Evolutionary conservation across 2,797 vertebrate species (phyloP), one percentile per base, ranked within the genome.

Genomic region (Sorex maritimensis): DNA sequence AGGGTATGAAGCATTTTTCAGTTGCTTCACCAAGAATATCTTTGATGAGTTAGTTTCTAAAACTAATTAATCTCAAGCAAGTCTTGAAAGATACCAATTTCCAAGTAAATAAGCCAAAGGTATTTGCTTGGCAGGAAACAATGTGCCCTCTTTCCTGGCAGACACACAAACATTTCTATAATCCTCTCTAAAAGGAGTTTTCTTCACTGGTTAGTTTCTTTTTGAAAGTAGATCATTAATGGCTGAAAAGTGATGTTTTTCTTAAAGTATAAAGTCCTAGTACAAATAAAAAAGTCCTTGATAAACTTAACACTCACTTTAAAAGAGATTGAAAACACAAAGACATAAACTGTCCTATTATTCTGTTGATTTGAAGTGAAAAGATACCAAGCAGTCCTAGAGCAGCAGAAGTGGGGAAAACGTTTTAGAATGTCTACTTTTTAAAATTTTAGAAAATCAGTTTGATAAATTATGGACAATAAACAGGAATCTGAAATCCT

Each of bases 191-290:
- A 49, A n/a, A 44, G 21, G 15, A 83, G 52, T 86, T 86, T 93
- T 26, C 49, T 89, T 24, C 44, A 85, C 44, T 41, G 19, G 65
- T 26, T 90, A 65, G 28, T 30, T 83, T 89, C n/a, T 65, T 91
- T 34, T 85, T 78, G n/a, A 79, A 61, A 92, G 30, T 15, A 58
- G 3, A 41, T 12, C 52, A 61, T 46, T 79, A 49, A 61, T 38
- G 1, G 77, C 83, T 68, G 14, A 81, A 82, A 69, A 72, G 14
- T 46, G 6, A 81, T 72, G 77, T 5, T 2, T 68, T 93, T 94
- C 41, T 80, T 81, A 82, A 61, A 65, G n/a, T 19, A 82, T 26
- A 15, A 61, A 84, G 6, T 78, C 38, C 44, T 65, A 85, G 65
- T 49, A 41, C 38, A 90, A 14, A 79, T 44, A 49, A 68, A 63